Base-by-base conservation (phyloP, 2,797 vertebrate species). In the Leptatherina wallacei region DNA sequence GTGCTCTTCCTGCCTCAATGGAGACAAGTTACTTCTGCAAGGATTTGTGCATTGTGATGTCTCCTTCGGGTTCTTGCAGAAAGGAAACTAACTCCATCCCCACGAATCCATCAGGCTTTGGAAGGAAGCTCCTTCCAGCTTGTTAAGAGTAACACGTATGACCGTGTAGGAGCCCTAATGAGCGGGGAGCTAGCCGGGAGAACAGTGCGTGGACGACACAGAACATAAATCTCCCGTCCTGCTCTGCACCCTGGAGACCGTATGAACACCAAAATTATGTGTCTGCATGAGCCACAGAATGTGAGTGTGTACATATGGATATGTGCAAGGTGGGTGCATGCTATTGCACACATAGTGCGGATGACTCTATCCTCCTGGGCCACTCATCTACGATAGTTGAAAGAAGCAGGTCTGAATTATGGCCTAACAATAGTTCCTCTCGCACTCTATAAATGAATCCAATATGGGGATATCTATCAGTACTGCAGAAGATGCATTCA, bases 141-240 rank as follows among this genome's bases (percentile, higher is more conserved):
- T 92, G 91, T 93, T 93, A 93, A 30, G 81, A 88, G 89, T 77
- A 89, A 88, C 92, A 92, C 77, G 77, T 93, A 91, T 91, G 91
- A 88, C 87, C 88, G 54, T 88, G 88, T 87, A 83, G 91, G 83
- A 81, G 88, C 85, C 73, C 82, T 93, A 94, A 94, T 93, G 93
- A 94, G 93, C 72, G 14, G 61, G 38, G 68, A 81, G 71, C 89
- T 70, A 73, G 87, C 87, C 8, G 59, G 85, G 81, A 85, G 83
- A 91, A 85, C 87, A 58, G 74, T 75, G 85, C 83, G 79, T 81
- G 81, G 84, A 86, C 89, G 89, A 91, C 87, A 91, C 88, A 86
- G 88, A 90, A 93, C 92, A 94, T 94, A 94, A 92, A 94, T 94
- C 93, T 94, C 90, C 82, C 88, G 92, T 89, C 86, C 88, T 58